Base-by-base conservation (phyloP, 2,888 invertebrate species). In the Cheilosia vernalis region DNA sequence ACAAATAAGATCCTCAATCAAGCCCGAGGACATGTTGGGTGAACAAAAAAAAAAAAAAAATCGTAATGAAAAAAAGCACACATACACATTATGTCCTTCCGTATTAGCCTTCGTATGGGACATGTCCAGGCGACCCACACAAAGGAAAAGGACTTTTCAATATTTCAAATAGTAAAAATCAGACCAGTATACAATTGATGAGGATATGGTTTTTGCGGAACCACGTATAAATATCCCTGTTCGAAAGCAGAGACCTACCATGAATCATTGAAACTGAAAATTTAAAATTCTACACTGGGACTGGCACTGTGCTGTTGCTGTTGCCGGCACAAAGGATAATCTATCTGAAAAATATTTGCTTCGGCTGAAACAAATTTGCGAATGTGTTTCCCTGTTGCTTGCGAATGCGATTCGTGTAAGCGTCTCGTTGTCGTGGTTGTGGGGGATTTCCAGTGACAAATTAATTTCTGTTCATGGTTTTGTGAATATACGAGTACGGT, bases 201-300 rank as follows among this genome's bases (percentile, higher is more conserved):
- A 66, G 73, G 58, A 72, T 73, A 51, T 60, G 73, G 64, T 40
- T 64, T 77, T 40, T 60, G 60, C 13, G 42, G 53, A 40, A 80
- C 80, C 73, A 55, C 66, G 30, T 67, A 73, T 74, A 80, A 60
- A 80, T 80, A 66, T 80, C 73, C 51, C 58, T 61, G 53, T 42
- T 60, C 53, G 24, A 27, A 21, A 24, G 42, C 79, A 60, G 53
- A 66, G 60, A 55, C 73, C 64, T 60, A 17, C 37, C 67, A 74
- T 80, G 80, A 80, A 80, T 74, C 80, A 80, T 74, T 73, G 73
- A 61, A 47, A 80, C 53, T 53, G 74, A 74, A 74, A 80, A 80
- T 80, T 61, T 66, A 74, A 80, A 74, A 80, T 67, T 74, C 73
- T 74, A 42, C 49, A 27, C 17, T 55, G 27, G 53, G 56, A 30